Conservation (phyloP, 2,888 invertebrate genomes). For the Pristionchus exspectatus region DNA sequence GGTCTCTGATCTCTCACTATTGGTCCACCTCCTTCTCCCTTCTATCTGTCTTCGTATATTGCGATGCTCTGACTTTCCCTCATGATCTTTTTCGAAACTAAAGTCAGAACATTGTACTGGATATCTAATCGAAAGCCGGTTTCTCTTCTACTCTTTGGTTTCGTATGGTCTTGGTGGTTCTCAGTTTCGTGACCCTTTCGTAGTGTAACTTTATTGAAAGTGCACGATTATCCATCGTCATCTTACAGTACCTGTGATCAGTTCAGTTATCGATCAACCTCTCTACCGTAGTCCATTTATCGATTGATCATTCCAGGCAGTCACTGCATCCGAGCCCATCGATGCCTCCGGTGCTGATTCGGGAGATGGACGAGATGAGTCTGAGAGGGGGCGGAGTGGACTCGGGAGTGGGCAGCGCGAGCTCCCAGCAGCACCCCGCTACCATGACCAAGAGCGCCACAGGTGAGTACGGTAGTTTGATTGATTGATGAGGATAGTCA, state of each 20-base stretch:
- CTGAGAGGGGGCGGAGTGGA: conserved; percentile 1
- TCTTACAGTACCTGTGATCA: neutral
- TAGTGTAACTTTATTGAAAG: conserved; percentile 8
- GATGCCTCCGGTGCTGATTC: conserved; percentile 76
- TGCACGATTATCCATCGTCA: neutral
- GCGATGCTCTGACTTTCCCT: no score
- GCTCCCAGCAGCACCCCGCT: conserved; percentile 43
- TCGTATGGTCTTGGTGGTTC: neutral
- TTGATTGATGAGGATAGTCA: neutral
- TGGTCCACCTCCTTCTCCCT: neutral
- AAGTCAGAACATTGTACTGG: neutral
- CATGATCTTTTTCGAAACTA: neutral
- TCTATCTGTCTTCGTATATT: neutral
- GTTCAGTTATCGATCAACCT: neutral
- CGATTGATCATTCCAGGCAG: conserved; percentile 63
- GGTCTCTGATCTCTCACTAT: conserved; percentile 58
- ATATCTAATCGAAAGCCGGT: neutral
- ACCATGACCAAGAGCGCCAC: conserved; percentile 77
- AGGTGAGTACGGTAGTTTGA: conserved; percentile 57
- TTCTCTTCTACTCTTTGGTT: neutral
- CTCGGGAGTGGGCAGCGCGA: neutral
- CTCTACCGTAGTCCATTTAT: neutral
- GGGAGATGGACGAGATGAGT: conserved; percentile 64
- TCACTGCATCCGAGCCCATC: conserved; percentile 77
- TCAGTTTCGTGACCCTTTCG: neutral